Percentiles rank a stretch among this genome's conserved stretches.
phyloP scores from a whole-genome alignment of 2,888 invertebrate species.

The Trichopoda pennipes region DNA sequence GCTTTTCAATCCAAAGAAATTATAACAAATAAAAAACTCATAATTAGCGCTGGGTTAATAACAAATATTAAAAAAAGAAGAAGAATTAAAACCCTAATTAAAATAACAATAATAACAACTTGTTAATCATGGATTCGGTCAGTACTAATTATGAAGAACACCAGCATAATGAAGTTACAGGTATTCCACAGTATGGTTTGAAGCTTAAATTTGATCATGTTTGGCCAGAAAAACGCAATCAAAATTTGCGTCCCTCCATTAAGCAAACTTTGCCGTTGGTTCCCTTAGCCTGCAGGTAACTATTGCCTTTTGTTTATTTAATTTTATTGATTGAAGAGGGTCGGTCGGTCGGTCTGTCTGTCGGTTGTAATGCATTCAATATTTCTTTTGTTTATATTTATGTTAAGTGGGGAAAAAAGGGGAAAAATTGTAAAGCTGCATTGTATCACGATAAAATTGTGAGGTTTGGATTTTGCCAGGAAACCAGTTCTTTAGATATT shows the following conservation, averaged over 20 bases:
- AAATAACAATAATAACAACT: neutral
- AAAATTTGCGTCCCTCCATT: slow-evolving; percentile 84
- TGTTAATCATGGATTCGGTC: slow-evolving; percentile 73
- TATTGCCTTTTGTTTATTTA: neutral
- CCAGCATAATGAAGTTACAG: slow-evolving; percentile 76
- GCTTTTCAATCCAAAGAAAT: slow-evolving; percentile 25
- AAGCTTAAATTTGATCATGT: slow-evolving; percentile 88
- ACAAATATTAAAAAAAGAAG: too few relatives aligned
- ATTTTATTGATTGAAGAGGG: neutral
- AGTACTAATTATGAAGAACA: slow-evolving; percentile 77
- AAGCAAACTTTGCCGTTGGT: slow-evolving; percentile 87
- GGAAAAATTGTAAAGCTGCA: neutral
- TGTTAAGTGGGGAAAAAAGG: neutral
- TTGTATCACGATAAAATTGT: neutral
- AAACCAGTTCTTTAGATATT: slow-evolving; percentile 11
- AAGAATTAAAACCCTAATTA: slow-evolving; percentile 1
- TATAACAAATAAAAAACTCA: slow-evolving; percentile 8
- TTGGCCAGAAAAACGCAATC: slow-evolving; percentile 88
- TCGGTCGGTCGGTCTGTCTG: too few relatives aligned
- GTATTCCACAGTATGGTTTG: slow-evolving; percentile 85
- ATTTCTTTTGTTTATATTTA: neutral
- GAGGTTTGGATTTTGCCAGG: neutral
- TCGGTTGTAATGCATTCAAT: neutral
- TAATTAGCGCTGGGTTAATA: slow-evolving; percentile 42
- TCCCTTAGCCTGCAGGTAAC: slow-evolving; percentile 87